Conservation (phyloP, 1,140 invertebrate species). For the Hyles euphorbiae region DNA sequence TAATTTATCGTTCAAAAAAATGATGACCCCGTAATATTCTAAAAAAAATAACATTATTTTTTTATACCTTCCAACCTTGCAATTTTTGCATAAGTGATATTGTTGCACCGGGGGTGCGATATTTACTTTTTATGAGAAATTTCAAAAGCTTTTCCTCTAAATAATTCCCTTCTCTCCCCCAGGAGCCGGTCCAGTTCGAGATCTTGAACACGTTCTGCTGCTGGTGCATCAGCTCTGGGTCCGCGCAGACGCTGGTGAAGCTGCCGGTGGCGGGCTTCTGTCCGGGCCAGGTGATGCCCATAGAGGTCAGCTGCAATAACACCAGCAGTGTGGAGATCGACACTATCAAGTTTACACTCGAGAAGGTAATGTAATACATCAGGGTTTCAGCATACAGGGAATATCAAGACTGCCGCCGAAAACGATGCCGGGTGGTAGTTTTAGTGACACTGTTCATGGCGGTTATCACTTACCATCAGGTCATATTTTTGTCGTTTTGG, state of each 20-base stretch:
- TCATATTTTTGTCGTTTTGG: too few species aligned
- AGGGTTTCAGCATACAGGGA: not conserved
- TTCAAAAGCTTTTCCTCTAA: too few species aligned
- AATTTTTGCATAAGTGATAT: too few species aligned
- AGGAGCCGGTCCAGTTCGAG: slow-evolving; percentile 79
- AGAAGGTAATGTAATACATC: slow-evolving; percentile 56
- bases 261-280: slow-evolving; percentile 81
- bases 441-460: too few species aligned
- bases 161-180: not conserved
- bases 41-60: too few species aligned
- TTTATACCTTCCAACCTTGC: too few species aligned
- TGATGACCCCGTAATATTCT: too few species aligned
- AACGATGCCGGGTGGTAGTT: too few species aligned
- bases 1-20: too few species aligned
- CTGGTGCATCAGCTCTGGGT: slow-evolving; percentile 79
- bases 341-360: slow-evolving; percentile 75
- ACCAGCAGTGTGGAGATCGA: slow-evolving; percentile 77
- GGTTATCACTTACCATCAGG: too few species aligned
- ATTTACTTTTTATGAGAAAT: too few species aligned
- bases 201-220: slow-evolving; percentile 81
- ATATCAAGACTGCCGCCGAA: not conserved
- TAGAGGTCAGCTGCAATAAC: slow-evolving; percentile 80
- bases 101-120: too few species aligned
- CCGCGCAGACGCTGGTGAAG: slow-evolving; percentile 76
- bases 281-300: slow-evolving; percentile 79